Conservation (phyloP, 1,140 invertebrate genomes). For the Camponotus floridanus region DNA sequence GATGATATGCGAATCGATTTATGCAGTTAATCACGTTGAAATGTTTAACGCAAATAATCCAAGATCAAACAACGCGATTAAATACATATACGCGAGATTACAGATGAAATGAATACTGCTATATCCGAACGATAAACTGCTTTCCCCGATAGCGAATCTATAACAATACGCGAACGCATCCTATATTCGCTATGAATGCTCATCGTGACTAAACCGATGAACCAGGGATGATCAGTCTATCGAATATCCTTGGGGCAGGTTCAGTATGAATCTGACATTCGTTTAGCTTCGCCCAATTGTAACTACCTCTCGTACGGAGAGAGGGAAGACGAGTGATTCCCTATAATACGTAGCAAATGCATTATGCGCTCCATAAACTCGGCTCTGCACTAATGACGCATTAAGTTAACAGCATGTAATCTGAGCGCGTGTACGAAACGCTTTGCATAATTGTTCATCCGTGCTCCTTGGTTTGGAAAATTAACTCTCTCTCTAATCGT, state of each 20-base stretch:
- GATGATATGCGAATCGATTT: conserved; percentile 49
- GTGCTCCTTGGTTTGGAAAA: conserved; percentile 48
- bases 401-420: conserved; percentile 46
- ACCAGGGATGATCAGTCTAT: conserved; percentile 64
- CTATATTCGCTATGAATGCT: neutral
- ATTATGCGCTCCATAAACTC: conserved; percentile 55
- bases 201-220: conserved; percentile 56
- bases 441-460: conserved; percentile 49
- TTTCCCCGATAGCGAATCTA: conserved; percentile 17
- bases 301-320: conserved; percentile 48
- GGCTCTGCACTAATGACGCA: conserved; percentile 42
- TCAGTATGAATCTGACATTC: conserved; percentile 63
- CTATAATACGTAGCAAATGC: conserved; percentile 44
- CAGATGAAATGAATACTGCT: conserved; percentile 35
- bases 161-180: conserved; percentile 20
- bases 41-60: conserved; percentile 59
- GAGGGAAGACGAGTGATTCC: conserved; percentile 61
- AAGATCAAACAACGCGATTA: conserved; percentile 54
- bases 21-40: conserved; percentile 57
- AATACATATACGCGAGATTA: neutral
- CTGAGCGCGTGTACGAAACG: conserved; percentile 27
- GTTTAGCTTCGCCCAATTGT: conserved; percentile 55
- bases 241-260: conserved; percentile 71
- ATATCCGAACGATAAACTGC: conserved; percentile 44
- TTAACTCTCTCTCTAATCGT: neutral